Conservation (phyloP, 1,140 invertebrate species). For the Sinonovacula constricta region DNA sequence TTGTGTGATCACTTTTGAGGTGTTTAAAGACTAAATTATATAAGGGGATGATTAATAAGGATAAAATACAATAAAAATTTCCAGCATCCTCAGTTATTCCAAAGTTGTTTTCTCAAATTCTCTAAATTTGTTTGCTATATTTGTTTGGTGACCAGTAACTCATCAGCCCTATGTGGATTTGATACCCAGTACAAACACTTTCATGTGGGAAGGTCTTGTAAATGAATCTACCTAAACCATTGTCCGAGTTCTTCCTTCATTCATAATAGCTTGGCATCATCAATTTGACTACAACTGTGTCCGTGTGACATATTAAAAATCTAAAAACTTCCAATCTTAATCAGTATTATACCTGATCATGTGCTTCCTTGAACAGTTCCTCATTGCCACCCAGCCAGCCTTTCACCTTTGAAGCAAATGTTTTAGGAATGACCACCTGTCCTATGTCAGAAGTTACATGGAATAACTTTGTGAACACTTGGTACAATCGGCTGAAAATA, state of each 20-base stretch:
- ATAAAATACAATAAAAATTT: too few species aligned
- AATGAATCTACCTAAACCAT: background rate
- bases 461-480: slow-evolving; percentile 61
- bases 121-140: too few species aligned
- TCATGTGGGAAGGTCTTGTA: background rate
- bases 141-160: too few species aligned
- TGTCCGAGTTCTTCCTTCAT: background rate
- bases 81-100: too few species aligned
- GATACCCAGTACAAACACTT: background rate
- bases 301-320: too few species aligned
- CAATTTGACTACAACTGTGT: slow-evolving; percentile 3
- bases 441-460: slow-evolving; percentile 57
- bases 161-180: too few species aligned
- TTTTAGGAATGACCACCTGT: slow-evolving; percentile 56
- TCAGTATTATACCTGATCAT: slow-evolving; percentile 72
- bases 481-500: slow-evolving; percentile 63
- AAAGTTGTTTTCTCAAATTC: too few species aligned
- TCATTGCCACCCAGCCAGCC: slow-evolving; percentile 71
- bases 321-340: too few species aligned
- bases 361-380: slow-evolving; percentile 63
- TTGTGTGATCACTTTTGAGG: too few species aligned
- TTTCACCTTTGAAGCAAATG: slow-evolving; percentile 68
- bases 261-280: background rate
- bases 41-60: too few species aligned
- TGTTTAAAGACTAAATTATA: too few species aligned